A percentile compares a stretch with the other conserved stretches of the same genome.
Conservation (phyloP, 2,797 vertebrate species). For the Gymnopithys bicolor region DNA sequence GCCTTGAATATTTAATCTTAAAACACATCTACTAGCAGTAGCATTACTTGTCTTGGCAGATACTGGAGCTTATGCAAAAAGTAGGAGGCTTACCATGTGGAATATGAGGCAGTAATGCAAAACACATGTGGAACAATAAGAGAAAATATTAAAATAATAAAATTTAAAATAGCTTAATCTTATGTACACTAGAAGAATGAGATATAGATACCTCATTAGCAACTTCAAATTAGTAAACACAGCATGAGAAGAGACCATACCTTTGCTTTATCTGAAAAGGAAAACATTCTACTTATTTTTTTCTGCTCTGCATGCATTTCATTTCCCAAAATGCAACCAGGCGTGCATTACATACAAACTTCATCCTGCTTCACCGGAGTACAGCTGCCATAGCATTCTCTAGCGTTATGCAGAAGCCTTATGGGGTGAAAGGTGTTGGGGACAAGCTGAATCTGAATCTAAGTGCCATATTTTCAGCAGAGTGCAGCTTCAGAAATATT, state of each 20-base stretch:
- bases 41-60: conserved; percentile 1
- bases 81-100: conserved; percentile 60
- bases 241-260: conserved; percentile 72
- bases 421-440: conserved; percentile 63
- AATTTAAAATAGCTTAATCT: not conserved
- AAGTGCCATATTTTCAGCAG: conserved; percentile 67
- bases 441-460: conserved; percentile 30
- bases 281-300: conserved; percentile 71
- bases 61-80: conserved; percentile 32
- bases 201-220: not conserved
- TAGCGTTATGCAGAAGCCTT: conserved; percentile 77
- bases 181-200: not conserved
- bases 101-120: conserved; percentile 54
- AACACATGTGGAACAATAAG: conserved; percentile 33
- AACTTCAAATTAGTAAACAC: conserved; percentile 44
- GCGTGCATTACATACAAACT: conserved; percentile 76
- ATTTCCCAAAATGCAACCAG: conserved; percentile 74
- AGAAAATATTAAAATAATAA: not conserved
- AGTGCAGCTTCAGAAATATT: conserved; percentile 62
- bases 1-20: not conserved
- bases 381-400: conserved; percentile 68
- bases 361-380: conserved; percentile 35
- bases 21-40: not conserved
- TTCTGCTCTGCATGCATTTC: conserved; percentile 79
- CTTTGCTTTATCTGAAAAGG: conserved; percentile 77